Evolutionary conservation across 2,113 vertebrate species (phyloP).

Genomic region (Galeopterus variegatus): DNA sequence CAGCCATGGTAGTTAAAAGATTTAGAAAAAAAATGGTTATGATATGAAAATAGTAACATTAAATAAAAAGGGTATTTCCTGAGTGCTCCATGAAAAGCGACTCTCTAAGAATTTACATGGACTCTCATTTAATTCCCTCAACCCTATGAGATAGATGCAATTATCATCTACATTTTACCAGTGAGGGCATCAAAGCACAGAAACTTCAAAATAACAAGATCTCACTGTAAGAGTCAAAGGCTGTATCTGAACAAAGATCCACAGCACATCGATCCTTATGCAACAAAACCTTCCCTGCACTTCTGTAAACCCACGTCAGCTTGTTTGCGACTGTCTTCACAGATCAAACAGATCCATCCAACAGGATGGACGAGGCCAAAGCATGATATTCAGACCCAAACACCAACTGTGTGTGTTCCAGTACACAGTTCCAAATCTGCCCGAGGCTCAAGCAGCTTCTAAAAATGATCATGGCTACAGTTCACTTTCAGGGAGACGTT

Average conservation of each 20-base stretch:
- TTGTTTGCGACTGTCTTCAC: background rate
- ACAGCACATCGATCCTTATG: rapidly evolving
- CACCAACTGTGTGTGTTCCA: rapidly evolving
- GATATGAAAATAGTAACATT: background rate
- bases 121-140: background rate
- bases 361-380: rapidly evolving
- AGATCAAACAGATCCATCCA: no score
- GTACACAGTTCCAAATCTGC: background rate
- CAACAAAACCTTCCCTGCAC: background rate
- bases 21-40: background rate
- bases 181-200: background rate
- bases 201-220: background rate
- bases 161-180: background rate
- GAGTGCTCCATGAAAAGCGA: background rate
- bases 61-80: background rate
- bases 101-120: background rate
- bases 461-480: background rate
- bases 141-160: rapidly evolving
- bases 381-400: no score
- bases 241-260: background rate
- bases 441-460: background rate
- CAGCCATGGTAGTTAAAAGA: background rate
- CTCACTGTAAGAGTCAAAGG: background rate
- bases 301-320: background rate
- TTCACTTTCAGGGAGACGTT: background rate